Percentiles rank a stretch among this genome's conserved stretches.
Conservation (phyloP, 2,888 invertebrate species). For the Aplocera efformata region DNA sequence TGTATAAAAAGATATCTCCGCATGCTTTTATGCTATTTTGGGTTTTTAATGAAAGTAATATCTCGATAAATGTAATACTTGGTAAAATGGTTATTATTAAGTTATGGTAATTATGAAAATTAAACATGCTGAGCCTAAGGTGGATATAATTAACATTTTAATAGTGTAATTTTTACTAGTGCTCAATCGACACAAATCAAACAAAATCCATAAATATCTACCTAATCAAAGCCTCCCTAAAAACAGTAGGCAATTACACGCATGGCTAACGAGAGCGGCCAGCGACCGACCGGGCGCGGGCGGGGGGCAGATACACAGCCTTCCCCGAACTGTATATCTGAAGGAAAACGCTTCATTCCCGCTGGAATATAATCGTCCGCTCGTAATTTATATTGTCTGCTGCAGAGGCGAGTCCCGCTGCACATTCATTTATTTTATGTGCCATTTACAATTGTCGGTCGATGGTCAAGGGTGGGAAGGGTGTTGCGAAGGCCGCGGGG, state of each 20-base stretch:
- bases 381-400: slow-evolving; percentile 82
- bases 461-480: slow-evolving; percentile 79
- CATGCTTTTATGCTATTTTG: too few species aligned
- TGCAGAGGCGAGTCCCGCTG: slow-evolving; percentile 81
- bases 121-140: too few species aligned
- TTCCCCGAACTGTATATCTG: slow-evolving; percentile 63
- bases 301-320: slow-evolving; percentile 47
- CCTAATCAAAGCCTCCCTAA: slow-evolving; percentile 56
- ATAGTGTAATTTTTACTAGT: slow-evolving; percentile 2
- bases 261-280: slow-evolving; percentile 56
- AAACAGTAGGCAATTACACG: slow-evolving; percentile 64
- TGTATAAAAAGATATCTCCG: too few species aligned
- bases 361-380: slow-evolving; percentile 81
- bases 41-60: too few species aligned
- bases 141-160: not conserved
- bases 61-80: too few species aligned
- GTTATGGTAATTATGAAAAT: too few species aligned
- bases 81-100: too few species aligned
- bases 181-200: slow-evolving; percentile 18
- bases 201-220: slow-evolving; percentile 24
- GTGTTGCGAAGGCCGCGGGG: slow-evolving; percentile 42
- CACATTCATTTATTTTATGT: slow-evolving; percentile 82
- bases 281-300: slow-evolving; percentile 33
- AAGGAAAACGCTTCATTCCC: slow-evolving; percentile 79
- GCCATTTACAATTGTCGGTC: slow-evolving; percentile 82